A percentile compares a stretch with the other conserved stretches of the same genome.
Conservation (phyloP, 2,797 vertebrate species). For the Margarornis squamiger region DNA sequence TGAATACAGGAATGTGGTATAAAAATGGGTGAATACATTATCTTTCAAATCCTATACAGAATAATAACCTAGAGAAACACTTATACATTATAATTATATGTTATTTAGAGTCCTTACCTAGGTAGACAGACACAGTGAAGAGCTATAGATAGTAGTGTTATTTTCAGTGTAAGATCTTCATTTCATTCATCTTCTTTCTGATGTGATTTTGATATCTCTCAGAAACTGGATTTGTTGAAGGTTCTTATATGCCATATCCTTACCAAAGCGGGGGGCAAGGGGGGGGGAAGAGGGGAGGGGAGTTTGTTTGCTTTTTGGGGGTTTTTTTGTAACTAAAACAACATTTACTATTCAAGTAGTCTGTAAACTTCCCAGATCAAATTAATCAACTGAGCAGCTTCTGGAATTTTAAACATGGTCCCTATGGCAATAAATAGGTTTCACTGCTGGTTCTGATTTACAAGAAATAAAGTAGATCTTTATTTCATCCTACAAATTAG, state of each 20-base stretch:
- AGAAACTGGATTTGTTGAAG: not conserved
- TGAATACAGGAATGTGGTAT: not conserved
- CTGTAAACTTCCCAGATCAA: conserved; percentile 16
- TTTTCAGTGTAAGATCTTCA: not conserved
- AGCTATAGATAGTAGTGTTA: conserved; percentile 19
- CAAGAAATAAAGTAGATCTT: conserved; percentile 18
- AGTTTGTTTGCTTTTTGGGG: too few relatives aligned
- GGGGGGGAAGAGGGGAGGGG: too few relatives aligned
- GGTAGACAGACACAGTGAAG: not conserved
- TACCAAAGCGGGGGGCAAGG: not conserved
- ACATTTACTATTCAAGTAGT: conserved; percentile 31
- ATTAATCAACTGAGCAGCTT: conserved; percentile 31
- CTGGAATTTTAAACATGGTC: conserved; percentile 10
- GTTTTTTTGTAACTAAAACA: not conserved
- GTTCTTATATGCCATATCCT: not conserved
- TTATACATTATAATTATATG: not conserved
- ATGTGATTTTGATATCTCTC: not conserved
- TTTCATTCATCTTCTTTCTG: not conserved
- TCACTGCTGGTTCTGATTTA: conserved; percentile 29
- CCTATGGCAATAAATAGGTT: conserved; percentile 39
- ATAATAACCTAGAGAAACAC: conserved; percentile 17
- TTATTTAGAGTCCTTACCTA: conserved; percentile 4
- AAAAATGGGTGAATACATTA: conserved; percentile 2
- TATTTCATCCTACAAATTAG: conserved; percentile 24
- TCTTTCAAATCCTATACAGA: not conserved